Base-by-base conservation (phyloP, 2,888 invertebrate species). In the Mylabris sibirica region DNA sequence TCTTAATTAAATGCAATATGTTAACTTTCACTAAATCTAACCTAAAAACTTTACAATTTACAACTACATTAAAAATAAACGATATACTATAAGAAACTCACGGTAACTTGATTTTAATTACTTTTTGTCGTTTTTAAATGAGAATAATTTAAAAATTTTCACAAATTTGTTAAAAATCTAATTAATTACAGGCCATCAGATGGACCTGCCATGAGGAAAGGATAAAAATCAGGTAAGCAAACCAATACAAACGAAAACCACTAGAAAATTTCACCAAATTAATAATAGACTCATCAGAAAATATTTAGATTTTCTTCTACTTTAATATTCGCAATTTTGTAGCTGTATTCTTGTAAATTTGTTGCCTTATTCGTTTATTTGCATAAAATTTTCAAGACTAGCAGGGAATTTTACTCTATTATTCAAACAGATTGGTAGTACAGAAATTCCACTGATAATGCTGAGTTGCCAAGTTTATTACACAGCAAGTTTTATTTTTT, bases 121-220 rank as follows among this genome's bases (percentile, higher is more conserved):
- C n/a, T n/a, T 44, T n/a, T 44, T 17, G 1, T 6, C 0, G 44
- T 6, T n/a, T 44, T 38, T 44, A 44, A 44, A 44, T 44, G 44
- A 3, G n/a, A 44, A 44, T 44, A n/a, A 44, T n/a, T 38, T 3
- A 12, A 0, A 12, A 12, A 38, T 38, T 38, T 38, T 38, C 5
- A 11, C 5, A 6, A 44, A 17, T 17, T 44, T 44, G 17, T 44
- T 63, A 24, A 26, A 65, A 69, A 66, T 66, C 35, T 59, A 24
- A 59, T 41, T 49, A 68, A 53, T 65, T 71, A 26, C 67, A 22
- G 68, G 63, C 76, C 72, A 76, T 70, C 71, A 70, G 68, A 72
- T 69, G 64, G 64, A 76, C 76, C 75, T 74, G 76, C 80, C 80
- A 80, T 79, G 79, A 78, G 78, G 76, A 80, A 81, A 76, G 74